phyloP scores from a whole-genome alignment of 64 coral and sea anemone genomes.

The Exaiptasia diaphana region DNA sequence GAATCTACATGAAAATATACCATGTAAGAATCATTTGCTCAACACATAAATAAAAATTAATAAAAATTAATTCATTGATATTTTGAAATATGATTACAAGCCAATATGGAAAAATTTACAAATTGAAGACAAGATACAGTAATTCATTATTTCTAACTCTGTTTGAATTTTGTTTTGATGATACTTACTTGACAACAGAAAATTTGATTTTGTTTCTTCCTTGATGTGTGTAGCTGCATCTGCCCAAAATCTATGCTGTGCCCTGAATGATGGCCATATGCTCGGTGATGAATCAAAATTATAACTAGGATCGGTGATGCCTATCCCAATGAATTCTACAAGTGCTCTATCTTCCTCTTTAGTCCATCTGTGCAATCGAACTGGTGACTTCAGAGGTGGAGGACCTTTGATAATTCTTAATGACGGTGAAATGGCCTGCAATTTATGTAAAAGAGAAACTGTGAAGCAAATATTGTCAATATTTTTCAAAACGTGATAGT shows the following conservation, averaged over 20 bases:
- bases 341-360: slow-evolving; percentile 37
- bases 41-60: not conserved
- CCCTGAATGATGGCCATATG: slow-evolving; percentile 17
- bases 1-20: not conserved
- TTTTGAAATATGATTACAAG: not conserved
- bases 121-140: too few relatives aligned
- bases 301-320: slow-evolving; percentile 14
- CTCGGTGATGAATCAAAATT: not conserved
- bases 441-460: not conserved
- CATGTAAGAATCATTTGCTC: not conserved
- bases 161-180: too few relatives aligned
- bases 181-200: slow-evolving; percentile 34
- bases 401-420: slow-evolving; percentile 4
- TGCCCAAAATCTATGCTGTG: slow-evolving; percentile 16
- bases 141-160: too few relatives aligned
- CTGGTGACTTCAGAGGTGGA: slow-evolving; percentile 8
- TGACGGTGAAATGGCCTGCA: not conserved
- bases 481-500: not conserved
- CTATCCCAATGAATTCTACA: slow-evolving; percentile 36
- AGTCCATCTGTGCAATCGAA: slow-evolving; percentile 34
- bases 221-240: slow-evolving; percentile 40
- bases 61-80: not conserved
- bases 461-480: not conserved
- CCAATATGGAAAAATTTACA: too few relatives aligned
- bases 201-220: slow-evolving; percentile 22